Conservation (phyloP, 2,888 invertebrate genomes). For the Leptinotarsa rubiginosa region DNA sequence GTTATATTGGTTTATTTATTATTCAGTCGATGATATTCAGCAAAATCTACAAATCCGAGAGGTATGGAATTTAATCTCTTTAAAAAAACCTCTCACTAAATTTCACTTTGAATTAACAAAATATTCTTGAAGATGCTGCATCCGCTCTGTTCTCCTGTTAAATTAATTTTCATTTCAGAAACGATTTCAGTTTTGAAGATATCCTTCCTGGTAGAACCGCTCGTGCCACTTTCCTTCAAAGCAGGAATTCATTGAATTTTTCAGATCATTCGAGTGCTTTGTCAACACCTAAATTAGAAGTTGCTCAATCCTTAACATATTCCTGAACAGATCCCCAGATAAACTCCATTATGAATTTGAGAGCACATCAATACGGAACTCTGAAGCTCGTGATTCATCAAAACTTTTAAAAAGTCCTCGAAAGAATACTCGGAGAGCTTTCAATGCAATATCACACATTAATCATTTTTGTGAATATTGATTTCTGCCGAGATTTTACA, state of each 20-base stretch:
- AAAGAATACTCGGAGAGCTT: background rate
- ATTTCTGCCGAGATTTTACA: conserved; percentile 1
- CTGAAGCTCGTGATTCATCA: background rate
- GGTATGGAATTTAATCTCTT: too few species aligned
- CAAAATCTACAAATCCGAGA: too few species aligned
- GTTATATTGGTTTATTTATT: too few species aligned
- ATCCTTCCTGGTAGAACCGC: background rate
- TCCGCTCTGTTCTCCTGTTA: too few species aligned
- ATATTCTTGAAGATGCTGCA: too few species aligned
- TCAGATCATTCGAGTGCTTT: background rate
- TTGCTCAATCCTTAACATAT: background rate
- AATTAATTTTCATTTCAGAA: too few species aligned
- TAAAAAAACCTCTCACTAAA: too few species aligned
- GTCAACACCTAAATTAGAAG: background rate
- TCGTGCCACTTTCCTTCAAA: background rate
- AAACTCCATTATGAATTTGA: background rate
- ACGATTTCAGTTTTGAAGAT: background rate
- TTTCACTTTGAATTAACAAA: too few species aligned
- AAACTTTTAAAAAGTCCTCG: background rate
- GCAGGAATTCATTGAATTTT: background rate
- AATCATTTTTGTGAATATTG: conserved; percentile 1
- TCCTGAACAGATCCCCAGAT: background rate
- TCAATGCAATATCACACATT: conserved; percentile 15
- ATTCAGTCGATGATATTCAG: too few species aligned
- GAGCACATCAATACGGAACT: conserved; percentile 1